These are phyloP conservation scores for Hoplodrina blanda DNA, from an alignment of 2,888 invertebrate genomes.

Conservation along the genomic window DNA sequence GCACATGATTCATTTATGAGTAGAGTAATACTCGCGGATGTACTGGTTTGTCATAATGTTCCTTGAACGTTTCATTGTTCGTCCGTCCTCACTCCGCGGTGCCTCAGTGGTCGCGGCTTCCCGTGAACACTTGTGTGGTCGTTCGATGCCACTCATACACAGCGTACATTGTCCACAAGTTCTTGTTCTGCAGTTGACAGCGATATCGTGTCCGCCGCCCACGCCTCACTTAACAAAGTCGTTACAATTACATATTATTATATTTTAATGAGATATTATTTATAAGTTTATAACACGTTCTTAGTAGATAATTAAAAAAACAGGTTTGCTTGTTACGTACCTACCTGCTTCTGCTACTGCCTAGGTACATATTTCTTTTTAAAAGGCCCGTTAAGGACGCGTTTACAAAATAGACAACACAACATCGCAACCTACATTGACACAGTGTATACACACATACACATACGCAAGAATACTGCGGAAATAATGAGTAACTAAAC, in stretches of 20 bases:
- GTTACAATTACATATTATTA: conserved; percentile 23
- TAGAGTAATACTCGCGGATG: conserved; percentile 27
- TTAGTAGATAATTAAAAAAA: conserved; percentile 23
- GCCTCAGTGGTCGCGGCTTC: too few species aligned
- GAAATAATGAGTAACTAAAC: too few species aligned
- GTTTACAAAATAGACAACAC: too few species aligned
- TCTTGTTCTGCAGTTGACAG: not conserved
- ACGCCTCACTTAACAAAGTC: not conserved
- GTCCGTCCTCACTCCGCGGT: not conserved
- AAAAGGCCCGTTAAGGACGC: not conserved
- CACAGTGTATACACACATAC: too few species aligned
- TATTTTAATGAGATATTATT: conserved; percentile 34
- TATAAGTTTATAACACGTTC: conserved; percentile 5
- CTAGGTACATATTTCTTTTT: conserved; percentile 2
- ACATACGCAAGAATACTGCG: too few species aligned
- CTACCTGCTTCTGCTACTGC: not conserved
- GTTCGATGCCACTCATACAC: not conserved
- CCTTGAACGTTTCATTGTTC: not conserved
- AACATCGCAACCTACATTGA: too few species aligned
- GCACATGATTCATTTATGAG: conserved; percentile 36
- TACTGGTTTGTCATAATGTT: not conserved
- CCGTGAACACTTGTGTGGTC: not conserved
- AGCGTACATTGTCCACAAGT: not conserved
- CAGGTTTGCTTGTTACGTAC: conserved; percentile 5
- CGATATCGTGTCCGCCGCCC: conserved; percentile 3